Percentiles rank a stretch among this genome's conserved stretches.
These are phyloP conservation scores for Drosophila atripex DNA, from an alignment of 2,888 invertebrate species.

Conservation along the genomic window DNA sequence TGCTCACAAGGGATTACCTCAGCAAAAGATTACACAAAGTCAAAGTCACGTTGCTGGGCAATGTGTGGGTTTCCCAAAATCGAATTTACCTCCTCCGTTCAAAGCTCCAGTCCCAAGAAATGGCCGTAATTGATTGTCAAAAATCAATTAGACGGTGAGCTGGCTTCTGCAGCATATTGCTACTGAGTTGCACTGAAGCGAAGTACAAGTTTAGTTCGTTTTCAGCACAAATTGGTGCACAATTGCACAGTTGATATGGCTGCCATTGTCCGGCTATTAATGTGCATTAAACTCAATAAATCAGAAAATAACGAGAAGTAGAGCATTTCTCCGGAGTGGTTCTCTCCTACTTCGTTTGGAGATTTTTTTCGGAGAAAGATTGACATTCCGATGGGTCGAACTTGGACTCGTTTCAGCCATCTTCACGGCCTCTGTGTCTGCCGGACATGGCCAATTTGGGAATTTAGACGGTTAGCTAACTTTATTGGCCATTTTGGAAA, in stretches of 20 bases:
- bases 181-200: background rate
- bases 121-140: slow-evolving; percentile 37
- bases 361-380: background rate
- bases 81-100: slow-evolving; percentile 17
- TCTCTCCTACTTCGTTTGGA: background rate
- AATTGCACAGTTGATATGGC: slow-evolving; percentile 14
- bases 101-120: slow-evolving; percentile 19
- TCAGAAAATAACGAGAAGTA: slow-evolving; percentile 11
- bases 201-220: slow-evolving; percentile 9
- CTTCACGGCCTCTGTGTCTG: slow-evolving; percentile 4
- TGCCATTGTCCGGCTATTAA: slow-evolving; percentile 55
- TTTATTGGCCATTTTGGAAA: slow-evolving; percentile 15
- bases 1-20: slow-evolving; percentile 10
- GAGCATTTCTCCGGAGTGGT: slow-evolving; percentile 2
- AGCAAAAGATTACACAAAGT: slow-evolving; percentile 21
- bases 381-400: background rate
- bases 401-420: background rate
- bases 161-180: slow-evolving; percentile 10
- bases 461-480: slow-evolving; percentile 11
- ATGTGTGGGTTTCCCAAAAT: slow-evolving; percentile 32
- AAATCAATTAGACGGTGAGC: slow-evolving; percentile 37
- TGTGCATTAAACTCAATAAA: slow-evolving; percentile 54
- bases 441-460: slow-evolving; percentile 21
- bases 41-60: slow-evolving; percentile 34
- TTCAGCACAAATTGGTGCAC: slow-evolving; percentile 34